phyloP scores from a whole-genome alignment of 2,888 invertebrate genomes.

The Drosophila kokeensis region DNA sequence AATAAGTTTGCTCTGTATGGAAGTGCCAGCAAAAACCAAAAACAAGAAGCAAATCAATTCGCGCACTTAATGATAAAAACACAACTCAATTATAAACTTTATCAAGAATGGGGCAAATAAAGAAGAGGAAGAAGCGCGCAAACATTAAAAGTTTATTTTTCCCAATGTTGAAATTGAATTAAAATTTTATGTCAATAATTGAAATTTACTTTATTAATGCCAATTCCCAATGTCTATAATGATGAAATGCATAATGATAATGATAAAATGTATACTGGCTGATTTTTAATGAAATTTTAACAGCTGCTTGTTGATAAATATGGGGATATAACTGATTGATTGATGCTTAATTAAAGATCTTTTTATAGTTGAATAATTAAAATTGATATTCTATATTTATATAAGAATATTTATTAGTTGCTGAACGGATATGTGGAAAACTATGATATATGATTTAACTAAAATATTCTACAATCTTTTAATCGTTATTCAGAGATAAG shows the following conservation, averaged over 20 bases:
- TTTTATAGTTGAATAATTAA: neutral
- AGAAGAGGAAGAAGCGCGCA: conserved; percentile 18
- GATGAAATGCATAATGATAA: conserved; percentile 21
- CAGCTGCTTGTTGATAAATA: conserved; percentile 15
- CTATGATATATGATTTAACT: neutral
- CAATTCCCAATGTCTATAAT: conserved; percentile 33
- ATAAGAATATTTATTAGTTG: neutral
- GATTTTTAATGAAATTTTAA: conserved; percentile 54
- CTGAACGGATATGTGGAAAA: neutral
- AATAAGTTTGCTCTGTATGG: conserved; percentile 69
- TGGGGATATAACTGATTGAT: neutral
- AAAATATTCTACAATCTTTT: neutral
- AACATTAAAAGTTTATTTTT: conserved; percentile 58
- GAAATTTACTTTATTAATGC: conserved; percentile 67
- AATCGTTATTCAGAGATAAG: neutral
- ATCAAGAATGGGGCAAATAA: conserved; percentile 40
- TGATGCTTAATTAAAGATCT: neutral
- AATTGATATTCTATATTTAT: neutral
- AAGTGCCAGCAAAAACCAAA: conserved; percentile 33
- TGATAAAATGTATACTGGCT: conserved; percentile 16
- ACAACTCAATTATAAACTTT: conserved; percentile 79
- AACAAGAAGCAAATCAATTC: conserved; percentile 70
- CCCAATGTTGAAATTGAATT: conserved; percentile 71
- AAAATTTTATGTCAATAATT: conserved; percentile 73
- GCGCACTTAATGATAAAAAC: conserved; percentile 78